A percentile compares a stretch with the other conserved stretches of the same genome.
Conservation (phyloP, 2,113 vertebrate species). For the Campylomormyrus tamandua region DNA sequence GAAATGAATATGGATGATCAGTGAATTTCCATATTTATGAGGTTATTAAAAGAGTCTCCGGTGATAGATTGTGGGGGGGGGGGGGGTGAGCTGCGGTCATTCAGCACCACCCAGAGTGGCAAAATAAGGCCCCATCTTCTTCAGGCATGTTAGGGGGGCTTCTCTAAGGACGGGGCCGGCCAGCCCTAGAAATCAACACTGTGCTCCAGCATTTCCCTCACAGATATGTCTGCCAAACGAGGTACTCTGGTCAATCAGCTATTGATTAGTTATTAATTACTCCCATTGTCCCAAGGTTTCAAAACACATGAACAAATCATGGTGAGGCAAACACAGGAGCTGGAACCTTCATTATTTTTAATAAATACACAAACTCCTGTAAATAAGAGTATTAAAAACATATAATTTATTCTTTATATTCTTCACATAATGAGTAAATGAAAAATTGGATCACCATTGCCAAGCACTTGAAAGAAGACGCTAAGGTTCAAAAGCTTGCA, state of each 20-base stretch:
- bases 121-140: not conserved
- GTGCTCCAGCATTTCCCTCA: not conserved
- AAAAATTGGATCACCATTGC: not conserved
- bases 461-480: not conserved
- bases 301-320: not conserved
- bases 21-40: conserved; percentile 18
- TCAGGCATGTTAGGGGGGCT: not conserved
- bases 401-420: not conserved
- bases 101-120: not conserved
- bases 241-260: not conserved
- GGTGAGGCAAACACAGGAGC: not conserved
- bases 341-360: not conserved
- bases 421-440: not conserved
- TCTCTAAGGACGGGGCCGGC: not conserved
- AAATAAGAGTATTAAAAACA: not conserved
- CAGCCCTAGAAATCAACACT: not conserved
- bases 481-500: not conserved
- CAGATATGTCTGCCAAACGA: not conserved
- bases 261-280: not conserved
- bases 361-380: not conserved
- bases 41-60: conserved; percentile 22
- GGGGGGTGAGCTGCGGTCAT: not conserved
- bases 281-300: not conserved
- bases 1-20: conserved; percentile 35
- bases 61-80: conserved; percentile 8